Base-by-base conservation (phyloP, 1,140 invertebrate species). In the Gonatopus flavifemur region DNA sequence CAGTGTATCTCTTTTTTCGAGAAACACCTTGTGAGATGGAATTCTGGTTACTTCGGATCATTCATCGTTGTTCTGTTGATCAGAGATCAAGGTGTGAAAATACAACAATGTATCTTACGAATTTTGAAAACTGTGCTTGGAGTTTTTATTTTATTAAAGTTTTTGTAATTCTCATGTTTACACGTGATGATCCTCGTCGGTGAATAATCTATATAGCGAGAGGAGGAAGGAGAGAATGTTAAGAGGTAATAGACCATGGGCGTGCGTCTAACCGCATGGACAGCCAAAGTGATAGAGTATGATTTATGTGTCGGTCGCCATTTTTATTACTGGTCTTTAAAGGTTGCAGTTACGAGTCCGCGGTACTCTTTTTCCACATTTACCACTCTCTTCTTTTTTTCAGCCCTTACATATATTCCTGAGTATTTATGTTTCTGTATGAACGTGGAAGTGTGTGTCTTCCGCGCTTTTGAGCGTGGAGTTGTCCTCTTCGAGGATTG, bases 291-390 rank as follows among this genome's bases (percentile, higher is more conserved):
- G 52, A 49, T 60, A 50, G 33, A 46, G 52, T 48, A 30, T 64
- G 62, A 68, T 68, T 66, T 68, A 68, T 66, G 47, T 48, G 55
- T 52, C 31, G 57, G 57, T 51, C 43, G 51, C 24, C 31, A 66
- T 62, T 66, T 66, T 68, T 64, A 55, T 52, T 49, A 31, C 16
- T 39, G 37, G 37, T 16, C n/a, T 47, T 59, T 62, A 63, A 66
- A 68, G 49, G 43, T 56, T 57, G 49, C 38, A 51, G 58, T 59
- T 65, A 57, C 45, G 57, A 59, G 12, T 49, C 20, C 30, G 21
- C 25, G 49, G 32, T 24, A 24, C n/a, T n/a, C n/a, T n/a, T n/a
- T n/a, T n/a, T n/a, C n/a, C n/a, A n/a, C n/a, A n/a, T n/a, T n/a
- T n/a, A n/a, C n/a, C n/a, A n/a, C n/a, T n/a, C n/a, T n/a, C n/a